Conservation (phyloP, 2,797 vertebrate species). For the Gouania willdenowi region DNA sequence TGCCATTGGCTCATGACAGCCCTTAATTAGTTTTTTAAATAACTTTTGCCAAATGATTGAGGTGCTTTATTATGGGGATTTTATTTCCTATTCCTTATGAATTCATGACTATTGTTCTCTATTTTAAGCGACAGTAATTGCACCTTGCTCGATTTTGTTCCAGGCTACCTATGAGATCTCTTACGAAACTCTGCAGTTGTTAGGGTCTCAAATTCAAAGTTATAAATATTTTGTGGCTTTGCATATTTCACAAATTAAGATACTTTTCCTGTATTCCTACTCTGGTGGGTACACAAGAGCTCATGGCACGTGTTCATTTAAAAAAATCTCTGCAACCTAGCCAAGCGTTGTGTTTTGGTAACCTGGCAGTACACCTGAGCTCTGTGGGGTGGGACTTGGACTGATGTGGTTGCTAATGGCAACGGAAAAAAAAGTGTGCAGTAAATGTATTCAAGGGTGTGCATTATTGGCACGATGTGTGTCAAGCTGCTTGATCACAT, state of each 20-base stretch:
- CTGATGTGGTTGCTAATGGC: constrained; percentile 45
- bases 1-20: constrained; percentile 31
- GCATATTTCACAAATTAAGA: constrained; percentile 36
- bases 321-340: constrained; percentile 23
- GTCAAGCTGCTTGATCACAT: constrained; percentile 12
- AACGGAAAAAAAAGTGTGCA: constrained; percentile 23
- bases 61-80: constrained; percentile 8
- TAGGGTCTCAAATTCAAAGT: constrained; percentile 20
- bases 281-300: constrained; percentile 8
- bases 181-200: constrained; percentile 14
- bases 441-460: neutral
- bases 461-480: neutral
- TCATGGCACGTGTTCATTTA: constrained; percentile 37
- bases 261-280: constrained; percentile 15
- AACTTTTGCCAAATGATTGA: constrained; percentile 29
- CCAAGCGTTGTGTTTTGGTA: constrained; percentile 32
- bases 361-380: constrained; percentile 47
- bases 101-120: neutral
- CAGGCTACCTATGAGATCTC: too few species aligned
- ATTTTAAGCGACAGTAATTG: too few species aligned
- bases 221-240: constrained; percentile 38
- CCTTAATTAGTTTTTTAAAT: constrained; percentile 37
- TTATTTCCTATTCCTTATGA: neutral
- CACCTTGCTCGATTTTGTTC: too few species aligned
- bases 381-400: constrained; percentile 27